Evolutionary conservation across 2,797 vertebrate species (phyloP), one percentile per base, ranked within the genome.

Genomic region (Lepus townsendii): DNA sequence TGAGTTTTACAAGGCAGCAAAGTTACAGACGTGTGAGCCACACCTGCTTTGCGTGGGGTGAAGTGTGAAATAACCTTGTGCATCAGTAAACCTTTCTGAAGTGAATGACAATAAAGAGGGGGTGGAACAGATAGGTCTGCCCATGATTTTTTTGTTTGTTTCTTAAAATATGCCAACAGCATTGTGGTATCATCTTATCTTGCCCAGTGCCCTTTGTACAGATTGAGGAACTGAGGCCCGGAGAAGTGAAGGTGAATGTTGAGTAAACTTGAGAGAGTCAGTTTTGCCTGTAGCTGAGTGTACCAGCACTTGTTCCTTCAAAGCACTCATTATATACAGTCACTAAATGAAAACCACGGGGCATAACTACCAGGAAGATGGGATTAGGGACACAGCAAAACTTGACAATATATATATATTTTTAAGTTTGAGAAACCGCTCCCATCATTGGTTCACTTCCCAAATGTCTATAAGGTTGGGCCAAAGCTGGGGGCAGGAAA

Each of bases 211-310:
- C 42, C 17, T 77, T 90, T 66, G 72, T 90, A 63, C 42, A 42
- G 42, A 42, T 84, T 54, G 71, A 95, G 79, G 92, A 88, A 65
- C 52, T 80, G 24, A 94, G 60, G 50, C 54, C 10, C 16, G 73
- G 42, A 78, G 35, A 88, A 52, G 14, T 42, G 19, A 78, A 73
- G 27, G 50, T 71, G 50, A 87, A 32, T 77, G 62, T 83, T 69
- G 60, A 71, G 84, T 76, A 75, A 73, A 47, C 94, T 92, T 87
- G 54, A 90, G 88, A 68, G 32, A 57, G 42, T 92, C 22, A 54
- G 2, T 95, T 95, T 60, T 87, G 76, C 66, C 66, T 69, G 8
- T 90, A 38, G 24, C 4, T 7, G 27, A 78, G 42, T 57, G 17
- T 57, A 20, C 54, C 20, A 57, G 35, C n/a, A 2, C 54, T 6